Percentiles rank a stretch among this genome's conserved stretches.
These are phyloP conservation scores for Aplysina aerophoba DNA, from an alignment of 37 sponge, comb jelly and placozoan species.

Conservation along the genomic window DNA sequence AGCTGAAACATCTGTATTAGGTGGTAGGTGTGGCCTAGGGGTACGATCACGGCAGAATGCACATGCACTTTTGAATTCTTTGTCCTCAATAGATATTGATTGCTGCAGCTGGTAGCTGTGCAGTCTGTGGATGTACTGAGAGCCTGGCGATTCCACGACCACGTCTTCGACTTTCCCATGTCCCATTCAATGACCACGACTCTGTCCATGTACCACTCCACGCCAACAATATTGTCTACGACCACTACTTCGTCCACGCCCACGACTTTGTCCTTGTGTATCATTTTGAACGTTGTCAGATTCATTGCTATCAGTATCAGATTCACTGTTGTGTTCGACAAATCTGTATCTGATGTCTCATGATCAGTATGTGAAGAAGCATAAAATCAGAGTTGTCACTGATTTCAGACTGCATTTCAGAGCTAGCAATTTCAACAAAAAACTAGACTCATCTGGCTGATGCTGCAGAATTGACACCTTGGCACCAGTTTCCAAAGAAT, in stretches of 20 bases:
- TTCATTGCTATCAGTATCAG: too few relatives aligned
- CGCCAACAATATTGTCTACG: too few relatives aligned
- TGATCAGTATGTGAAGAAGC: not conserved
- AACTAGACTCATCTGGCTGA: not conserved
- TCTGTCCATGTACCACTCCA: too few relatives aligned
- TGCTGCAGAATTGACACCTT: not conserved
- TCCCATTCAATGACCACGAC: too few relatives aligned
- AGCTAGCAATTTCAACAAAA: not conserved
- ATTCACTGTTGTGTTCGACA: too few relatives aligned
- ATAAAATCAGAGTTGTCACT: not conserved
- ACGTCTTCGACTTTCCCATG: too few relatives aligned
- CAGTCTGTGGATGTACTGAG: too few relatives aligned
- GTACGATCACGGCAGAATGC: not conserved
- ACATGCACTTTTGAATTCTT: not conserved
- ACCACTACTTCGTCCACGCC: too few relatives aligned
- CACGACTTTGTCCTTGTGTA: too few relatives aligned
- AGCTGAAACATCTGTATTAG: not conserved
- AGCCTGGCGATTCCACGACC: too few relatives aligned
- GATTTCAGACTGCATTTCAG: not conserved
- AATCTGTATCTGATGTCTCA: not conserved
- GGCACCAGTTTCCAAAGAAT: not conserved
- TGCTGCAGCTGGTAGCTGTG: not conserved
- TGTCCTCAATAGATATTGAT: not conserved
- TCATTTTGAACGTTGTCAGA: too few relatives aligned
- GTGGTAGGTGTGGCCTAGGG: constrained; percentile 27